Percentiles rank a stretch among this genome's conserved stretches.
These are phyloP conservation scores for Campylomormyrus tamandua DNA, from an alignment of 2,113 vertebrate genomes.

Conservation along the genomic window DNA sequence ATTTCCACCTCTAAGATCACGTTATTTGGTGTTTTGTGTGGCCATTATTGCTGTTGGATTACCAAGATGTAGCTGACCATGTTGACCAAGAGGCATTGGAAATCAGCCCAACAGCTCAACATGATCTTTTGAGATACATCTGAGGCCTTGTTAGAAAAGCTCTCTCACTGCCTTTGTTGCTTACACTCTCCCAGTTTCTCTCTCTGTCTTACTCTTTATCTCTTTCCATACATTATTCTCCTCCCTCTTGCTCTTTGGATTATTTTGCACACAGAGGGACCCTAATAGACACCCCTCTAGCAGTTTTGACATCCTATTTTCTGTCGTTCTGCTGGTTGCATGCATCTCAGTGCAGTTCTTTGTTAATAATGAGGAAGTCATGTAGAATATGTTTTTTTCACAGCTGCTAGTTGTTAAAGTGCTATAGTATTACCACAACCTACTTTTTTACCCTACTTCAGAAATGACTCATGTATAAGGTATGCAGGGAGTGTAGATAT, in stretches of 20 bases:
- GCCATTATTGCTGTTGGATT: not conserved
- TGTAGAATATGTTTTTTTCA: not conserved
- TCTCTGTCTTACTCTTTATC: conserved; percentile 21
- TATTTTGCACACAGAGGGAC: too few relatives aligned
- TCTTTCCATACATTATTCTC: not conserved
- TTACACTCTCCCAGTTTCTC: conserved; percentile 29
- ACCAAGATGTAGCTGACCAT: not conserved
- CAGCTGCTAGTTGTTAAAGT: not conserved
- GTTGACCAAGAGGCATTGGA: conserved; percentile 15
- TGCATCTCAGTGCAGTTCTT: not conserved
- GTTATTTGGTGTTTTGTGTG: not conserved
- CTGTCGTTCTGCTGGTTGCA: not conserved
- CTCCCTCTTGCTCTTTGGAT: not conserved
- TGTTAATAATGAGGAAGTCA: not conserved
- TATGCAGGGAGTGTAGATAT: not conserved
- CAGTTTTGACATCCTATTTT: not conserved
- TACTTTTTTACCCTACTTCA: not conserved
- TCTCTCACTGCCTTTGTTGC: conserved; percentile 20
- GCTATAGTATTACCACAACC: not conserved
- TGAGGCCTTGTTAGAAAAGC: conserved; percentile 28
- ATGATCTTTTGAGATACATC: conserved; percentile 39
- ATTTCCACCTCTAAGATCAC: not conserved
- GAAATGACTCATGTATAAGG: not conserved
- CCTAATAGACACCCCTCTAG: not conserved
- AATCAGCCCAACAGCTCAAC: conserved; percentile 30